A percentile compares a stretch with the other conserved stretches of the same genome.
These are phyloP conservation scores for Drosophila anomalipes DNA, from an alignment of 2,888 invertebrate species.

Conservation along the genomic window DNA sequence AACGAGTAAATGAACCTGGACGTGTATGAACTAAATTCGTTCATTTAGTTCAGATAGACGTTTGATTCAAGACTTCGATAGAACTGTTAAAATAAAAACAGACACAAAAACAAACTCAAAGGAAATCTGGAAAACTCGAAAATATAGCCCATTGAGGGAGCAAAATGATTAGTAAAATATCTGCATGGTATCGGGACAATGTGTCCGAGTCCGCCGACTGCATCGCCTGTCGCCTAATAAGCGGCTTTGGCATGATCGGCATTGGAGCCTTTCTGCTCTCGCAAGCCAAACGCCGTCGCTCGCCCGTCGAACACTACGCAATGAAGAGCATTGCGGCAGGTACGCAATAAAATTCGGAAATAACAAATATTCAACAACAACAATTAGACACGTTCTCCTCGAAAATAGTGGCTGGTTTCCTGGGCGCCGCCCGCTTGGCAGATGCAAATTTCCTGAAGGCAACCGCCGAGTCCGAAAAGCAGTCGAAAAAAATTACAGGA, in stretches of 20 bases:
- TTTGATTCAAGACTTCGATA: slow-evolving; percentile 17
- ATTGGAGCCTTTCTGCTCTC: slow-evolving; percentile 88
- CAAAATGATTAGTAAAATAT: slow-evolving; percentile 65
- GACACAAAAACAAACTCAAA: slow-evolving; percentile 1
- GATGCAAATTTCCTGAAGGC: slow-evolving; percentile 81
- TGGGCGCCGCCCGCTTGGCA: slow-evolving; percentile 88
- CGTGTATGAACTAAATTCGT: slow-evolving; percentile 6
- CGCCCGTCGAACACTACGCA: slow-evolving; percentile 62
- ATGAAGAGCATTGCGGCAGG: slow-evolving; percentile 77
- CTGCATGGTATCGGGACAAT: slow-evolving; percentile 65
- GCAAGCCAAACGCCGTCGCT: slow-evolving; percentile 86
- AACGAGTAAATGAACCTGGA: neutral
- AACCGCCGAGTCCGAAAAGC: slow-evolving; percentile 23
- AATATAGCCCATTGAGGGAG: neutral
- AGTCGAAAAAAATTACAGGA: slow-evolving; percentile 20
- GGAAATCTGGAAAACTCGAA: slow-evolving; percentile 17
- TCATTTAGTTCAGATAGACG: slow-evolving; percentile 7
- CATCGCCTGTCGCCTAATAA: slow-evolving; percentile 87
- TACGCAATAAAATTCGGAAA: slow-evolving; percentile 22
- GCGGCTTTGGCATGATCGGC: slow-evolving; percentile 88
- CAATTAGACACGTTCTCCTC: neutral
- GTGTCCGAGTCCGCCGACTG: slow-evolving; percentile 85
- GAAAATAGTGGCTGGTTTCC: slow-evolving; percentile 86
- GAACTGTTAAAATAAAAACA: slow-evolving; percentile 15
- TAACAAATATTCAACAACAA: neutral